Base-by-base conservation (phyloP, 2,888 invertebrate genomes). In the Drosophila mulleri region DNA sequence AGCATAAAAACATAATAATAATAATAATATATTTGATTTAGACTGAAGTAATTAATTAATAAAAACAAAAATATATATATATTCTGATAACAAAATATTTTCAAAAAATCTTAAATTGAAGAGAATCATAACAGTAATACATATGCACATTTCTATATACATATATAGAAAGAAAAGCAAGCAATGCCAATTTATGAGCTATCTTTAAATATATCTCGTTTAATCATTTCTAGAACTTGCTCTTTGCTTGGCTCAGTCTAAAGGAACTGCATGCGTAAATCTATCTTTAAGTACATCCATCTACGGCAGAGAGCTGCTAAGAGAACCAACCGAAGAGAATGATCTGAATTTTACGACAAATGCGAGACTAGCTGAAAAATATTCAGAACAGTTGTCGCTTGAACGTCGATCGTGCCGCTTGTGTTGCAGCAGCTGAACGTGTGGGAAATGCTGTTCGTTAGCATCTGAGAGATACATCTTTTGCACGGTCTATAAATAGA, bases 331-430 rank as follows among this genome's bases (percentile, higher is more conserved):
- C 26, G 53, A 59, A 71, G 81, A 80, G 78, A 63, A 67, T 44
- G 42, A 45, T 68, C 66, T 66, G 54, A 12, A 39, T 35, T 18
- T 23, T 29, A 53, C 39, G 72, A 61, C 48, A 71, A 32, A 61
- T 63, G 50, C 47, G 42, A 64, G 57, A 42, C 67, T 67, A 67
- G 48, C 66, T 60, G 47, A 69, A 66, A 62, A 61, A 45, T 65
- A 41, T 61, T 57, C 37, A 75, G 58, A 67, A 48, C 63, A 70
- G 73, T 70, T 48, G 86, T 83, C 82, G 78, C 78, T 79, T 60
- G 80, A 82, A 75, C 80, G 80, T 72, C 53, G 83, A 87, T 80
- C 86, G 80, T 60, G 80, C 73, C 68, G 80, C 75, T 76, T 76
- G 82, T 80, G 67, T 65, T 48, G 54, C 45, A 62, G 54, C 45